These are phyloP conservation scores for Aldabrachelys gigantea DNA, from an alignment of 2,113 vertebrate species.

Conservation along the genomic window DNA sequence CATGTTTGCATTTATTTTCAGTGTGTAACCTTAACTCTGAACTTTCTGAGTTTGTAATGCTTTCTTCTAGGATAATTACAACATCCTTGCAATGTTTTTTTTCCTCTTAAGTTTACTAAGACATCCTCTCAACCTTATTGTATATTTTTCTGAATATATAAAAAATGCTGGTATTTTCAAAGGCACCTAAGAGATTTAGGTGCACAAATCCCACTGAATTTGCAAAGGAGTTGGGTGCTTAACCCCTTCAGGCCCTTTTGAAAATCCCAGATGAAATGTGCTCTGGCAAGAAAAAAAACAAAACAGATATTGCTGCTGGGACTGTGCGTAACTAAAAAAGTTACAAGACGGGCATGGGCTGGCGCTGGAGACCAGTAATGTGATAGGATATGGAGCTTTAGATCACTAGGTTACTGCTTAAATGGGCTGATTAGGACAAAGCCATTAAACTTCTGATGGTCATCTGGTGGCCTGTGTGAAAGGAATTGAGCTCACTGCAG, in stretches of 20 bases:
- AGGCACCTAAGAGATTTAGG: not conserved
- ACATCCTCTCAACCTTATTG: not conserved
- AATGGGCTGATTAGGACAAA: not conserved
- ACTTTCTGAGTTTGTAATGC: not conserved
- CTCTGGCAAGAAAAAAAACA: not conserved
- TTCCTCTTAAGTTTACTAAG: not conserved
- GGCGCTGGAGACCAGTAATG: not conserved
- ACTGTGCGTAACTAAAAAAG: not conserved
- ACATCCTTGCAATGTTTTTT: not conserved
- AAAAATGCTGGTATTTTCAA: not conserved
- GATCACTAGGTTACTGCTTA: not conserved
- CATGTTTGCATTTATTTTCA: not conserved
- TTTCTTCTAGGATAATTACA: not conserved
- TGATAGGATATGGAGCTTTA: not conserved
- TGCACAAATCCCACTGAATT: accelerated
- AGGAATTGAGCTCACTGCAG: not conserved
- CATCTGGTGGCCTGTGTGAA: not conserved
- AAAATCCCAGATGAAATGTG: not conserved
- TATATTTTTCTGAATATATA: not conserved
- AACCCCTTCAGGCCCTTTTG: not conserved
- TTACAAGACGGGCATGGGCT: not conserved
- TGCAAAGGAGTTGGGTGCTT: not conserved
- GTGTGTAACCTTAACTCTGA: not conserved
- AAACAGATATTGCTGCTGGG: not conserved
- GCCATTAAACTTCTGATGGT: not conserved